Evolutionary conservation across 37 sponge, comb jelly and placozoan genomes (phyloP), one percentile per base, ranked within the genome.

Genomic region (Crambe crambe): DNA sequence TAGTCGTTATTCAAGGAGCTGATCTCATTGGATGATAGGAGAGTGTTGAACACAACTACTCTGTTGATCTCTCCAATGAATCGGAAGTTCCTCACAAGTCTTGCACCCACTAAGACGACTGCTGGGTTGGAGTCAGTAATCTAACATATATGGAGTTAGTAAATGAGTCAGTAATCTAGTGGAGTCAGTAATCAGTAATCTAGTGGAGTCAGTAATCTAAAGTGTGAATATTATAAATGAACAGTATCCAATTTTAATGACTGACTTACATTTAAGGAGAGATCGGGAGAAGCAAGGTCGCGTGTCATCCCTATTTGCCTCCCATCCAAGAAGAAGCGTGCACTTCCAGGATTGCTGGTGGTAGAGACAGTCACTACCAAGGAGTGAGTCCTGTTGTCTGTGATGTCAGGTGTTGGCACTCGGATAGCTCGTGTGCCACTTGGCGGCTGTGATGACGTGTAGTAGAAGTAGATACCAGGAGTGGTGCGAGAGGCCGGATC

Each of bases 311-410:
- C 61, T n/a, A 22, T 5, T 60, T 60, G 61, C 26, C n/a, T 1
- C 9, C 87, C 87, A 56, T 87, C 81, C 6, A 87, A 37, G 54
- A 71, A 87, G 76, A 87, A 81, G n/a, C 59, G 31, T 51, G 77
- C 75, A 15, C n/a, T 66, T 40, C 58, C 42, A 42, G 77, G 54
- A 36, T 23, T 35, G 3, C 20, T 29, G 40, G 25, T 34, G 26
- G 54, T 43, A 26, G 59, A 3, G 1, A 75, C 29, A 29, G 71
- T 72, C 3, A 74, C 42, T 2, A 32, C 79, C 20, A 87, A 58
- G 34, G 43, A 70, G 58, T 80, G 87, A 39, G 47, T 36, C 21
- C 18, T 21, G 0, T 51, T 30, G 56, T 75, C 71, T 22, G 58
- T 30, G 31, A 75, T 25, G 10, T 37, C 51, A 8, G 58, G 61